Conservation (phyloP, 2,113 vertebrate species). For the Mugil cephalus region DNA sequence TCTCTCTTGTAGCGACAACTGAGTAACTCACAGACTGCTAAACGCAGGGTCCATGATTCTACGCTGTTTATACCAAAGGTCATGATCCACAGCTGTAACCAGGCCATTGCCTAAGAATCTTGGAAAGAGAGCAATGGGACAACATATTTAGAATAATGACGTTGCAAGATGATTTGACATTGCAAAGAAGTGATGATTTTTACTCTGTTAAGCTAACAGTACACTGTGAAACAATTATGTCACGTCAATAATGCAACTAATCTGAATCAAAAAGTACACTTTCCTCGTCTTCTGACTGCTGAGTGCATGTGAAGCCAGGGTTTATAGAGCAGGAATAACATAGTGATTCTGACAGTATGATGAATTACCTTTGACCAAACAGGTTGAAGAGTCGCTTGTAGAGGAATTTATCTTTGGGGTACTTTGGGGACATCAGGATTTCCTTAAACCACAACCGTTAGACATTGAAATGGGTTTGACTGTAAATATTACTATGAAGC, state of each 20-base stretch:
- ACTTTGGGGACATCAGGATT: constrained; percentile 83
- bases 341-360: background rate
- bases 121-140: background rate
- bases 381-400: constrained; percentile 71
- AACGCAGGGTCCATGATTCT: constrained; percentile 92
- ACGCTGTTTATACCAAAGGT: constrained; percentile 91
- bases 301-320: too few relatives aligned
- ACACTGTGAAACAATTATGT: too few relatives aligned
- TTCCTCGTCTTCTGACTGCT: too few relatives aligned
- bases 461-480: background rate
- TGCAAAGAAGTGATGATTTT: background rate
- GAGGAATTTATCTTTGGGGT: constrained; percentile 71
- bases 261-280: too few relatives aligned
- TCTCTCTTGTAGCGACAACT: background rate
- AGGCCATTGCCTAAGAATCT: constrained; percentile 92
- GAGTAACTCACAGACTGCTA: constrained; percentile 85
- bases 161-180: background rate
- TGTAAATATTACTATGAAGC: too few relatives aligned
- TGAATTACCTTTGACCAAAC: constrained; percentile 78
- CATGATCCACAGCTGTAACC: constrained; percentile 84
- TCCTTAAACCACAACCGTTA: constrained; percentile 63
- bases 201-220: too few relatives aligned
- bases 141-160: background rate
- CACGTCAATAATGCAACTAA: too few relatives aligned
- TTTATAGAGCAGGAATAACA: background rate